Evolutionary conservation across 2,888 invertebrate genomes (phyloP), one percentile per base, ranked within the genome.

Genomic region (Clanis bilineata): DNA sequence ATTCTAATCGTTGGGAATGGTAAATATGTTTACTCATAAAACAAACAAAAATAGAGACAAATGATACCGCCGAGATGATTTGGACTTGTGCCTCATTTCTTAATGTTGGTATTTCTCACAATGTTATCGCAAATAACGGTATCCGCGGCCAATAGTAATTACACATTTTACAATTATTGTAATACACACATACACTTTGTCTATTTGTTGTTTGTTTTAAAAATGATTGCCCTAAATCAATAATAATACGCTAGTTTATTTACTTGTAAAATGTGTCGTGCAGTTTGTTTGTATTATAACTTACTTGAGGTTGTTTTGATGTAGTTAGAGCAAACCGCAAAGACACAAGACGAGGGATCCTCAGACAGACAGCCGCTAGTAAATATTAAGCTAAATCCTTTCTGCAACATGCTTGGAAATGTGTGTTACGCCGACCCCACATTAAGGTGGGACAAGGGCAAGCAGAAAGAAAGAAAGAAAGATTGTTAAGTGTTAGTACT

Each of bases 201-300:
- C n/a, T 43, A 59, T 62, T 62, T 57, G 41, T 44, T 68, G 62
- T 71, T 67, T 63, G 62, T 59, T 62, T 64, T 64, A 62, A 62
- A 66, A 71, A 70, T 71, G 64, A 68, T 67, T 66, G 66, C 57
- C 64, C 67, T 65, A 68, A 68, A 68, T 71, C 67, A 64, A 71
- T 69, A 65, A 51, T 9, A 28, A 51, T 51, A 51, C 32, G 28
- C 51, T 32, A 32, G 51, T 51, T 51, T 51, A 28, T 51, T 41
- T 51, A 51, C 32, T 51, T 62, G 44, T 56, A 57, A 62, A 62
- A 43, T 59, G 64, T 18, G 64, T 58, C 62, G 62, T 58, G 61
- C 9, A 23, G 2, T 1, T 12, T 23, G 21, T 47, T 47, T 47
- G 10, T 12, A 5, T 39, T 56, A 22, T 28, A 54, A 23, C n/a